A percentile compares a stretch with the other conserved stretches of the same genome.
These are phyloP conservation scores for Melinopterus prodromus DNA, from an alignment of 2,888 invertebrate genomes.

Conservation along the genomic window DNA sequence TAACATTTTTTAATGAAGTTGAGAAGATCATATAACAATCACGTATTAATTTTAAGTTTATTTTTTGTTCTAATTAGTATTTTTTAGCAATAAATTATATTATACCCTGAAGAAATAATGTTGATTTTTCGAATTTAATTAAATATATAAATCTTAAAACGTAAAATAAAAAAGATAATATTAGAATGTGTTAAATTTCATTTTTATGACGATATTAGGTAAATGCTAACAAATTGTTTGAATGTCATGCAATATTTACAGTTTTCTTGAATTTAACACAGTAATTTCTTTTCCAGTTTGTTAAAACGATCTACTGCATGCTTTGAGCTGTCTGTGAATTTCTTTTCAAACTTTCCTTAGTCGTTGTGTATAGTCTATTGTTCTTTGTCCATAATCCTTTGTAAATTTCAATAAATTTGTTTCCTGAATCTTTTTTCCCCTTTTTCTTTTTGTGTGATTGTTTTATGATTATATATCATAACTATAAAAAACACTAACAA, in stretches of 20 bases:
- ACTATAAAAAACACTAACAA: not conserved
- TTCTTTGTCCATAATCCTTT: not conserved
- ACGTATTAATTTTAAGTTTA: conserved; percentile 12
- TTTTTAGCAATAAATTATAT: not conserved
- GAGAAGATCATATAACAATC: conserved; percentile 8
- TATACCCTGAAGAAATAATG: not conserved
- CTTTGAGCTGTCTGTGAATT: conserved; percentile 4
- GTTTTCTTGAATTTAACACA: not conserved
- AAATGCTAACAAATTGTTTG: not conserved
- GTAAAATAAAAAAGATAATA: too few species aligned
- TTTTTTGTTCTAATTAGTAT: conserved; percentile 11
- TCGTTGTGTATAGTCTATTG: not conserved
- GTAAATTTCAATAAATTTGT: not conserved
- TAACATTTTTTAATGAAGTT: not conserved
- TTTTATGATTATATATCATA: not conserved
- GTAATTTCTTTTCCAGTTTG: not conserved
- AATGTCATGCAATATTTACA: not conserved
- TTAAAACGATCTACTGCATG: conserved; percentile 24
- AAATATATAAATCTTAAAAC: not conserved
- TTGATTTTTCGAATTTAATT: not conserved
- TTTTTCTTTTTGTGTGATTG: conserved; percentile 6
- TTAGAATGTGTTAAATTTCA: not conserved
- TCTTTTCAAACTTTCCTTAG: not conserved
- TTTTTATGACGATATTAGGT: not conserved
- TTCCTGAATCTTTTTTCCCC: not conserved